phyloP scores from a whole-genome alignment of 1,140 invertebrate species.

The Halyomorpha halys region DNA sequence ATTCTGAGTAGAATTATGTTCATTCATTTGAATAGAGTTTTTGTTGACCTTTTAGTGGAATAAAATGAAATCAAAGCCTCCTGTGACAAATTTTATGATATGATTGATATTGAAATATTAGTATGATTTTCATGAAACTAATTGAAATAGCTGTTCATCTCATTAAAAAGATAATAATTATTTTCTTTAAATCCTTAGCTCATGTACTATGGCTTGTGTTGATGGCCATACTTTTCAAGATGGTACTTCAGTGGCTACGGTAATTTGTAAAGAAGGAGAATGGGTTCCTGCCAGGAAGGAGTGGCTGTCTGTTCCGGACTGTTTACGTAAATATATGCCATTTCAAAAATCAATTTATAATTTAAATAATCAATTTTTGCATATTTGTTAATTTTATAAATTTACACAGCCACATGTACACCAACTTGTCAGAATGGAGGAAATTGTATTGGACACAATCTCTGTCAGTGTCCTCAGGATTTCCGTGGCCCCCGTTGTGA shows the following conservation, averaged over 20 bases:
- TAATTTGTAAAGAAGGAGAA: constrained; percentile 50
- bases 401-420: constrained; percentile 50
- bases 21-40: no score
- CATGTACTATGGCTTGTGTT: constrained; percentile 50
- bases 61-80: no score
- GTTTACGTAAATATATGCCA: constrained; percentile 42
- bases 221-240: constrained; percentile 54
- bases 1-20: no score
- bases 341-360: neutral
- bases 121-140: no score
- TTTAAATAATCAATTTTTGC: constrained; percentile 22
- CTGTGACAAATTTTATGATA: no score
- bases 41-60: no score
- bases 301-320: constrained; percentile 51
- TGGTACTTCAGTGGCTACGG: constrained; percentile 47
- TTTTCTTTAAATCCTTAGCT: constrained; percentile 34
- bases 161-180: no score
- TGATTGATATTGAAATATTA: no score
- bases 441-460: constrained; percentile 57
- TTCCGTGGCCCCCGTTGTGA: constrained; percentile 64
- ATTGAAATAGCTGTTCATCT: no score
- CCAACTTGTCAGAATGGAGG: constrained; percentile 68
- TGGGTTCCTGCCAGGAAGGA: constrained; percentile 50
- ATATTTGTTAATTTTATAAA: constrained; percentile 6
- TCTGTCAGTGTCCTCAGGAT: constrained; percentile 61